Base-by-base conservation (phyloP, 2,113 vertebrate species). In the Pitta sordida region DNA sequence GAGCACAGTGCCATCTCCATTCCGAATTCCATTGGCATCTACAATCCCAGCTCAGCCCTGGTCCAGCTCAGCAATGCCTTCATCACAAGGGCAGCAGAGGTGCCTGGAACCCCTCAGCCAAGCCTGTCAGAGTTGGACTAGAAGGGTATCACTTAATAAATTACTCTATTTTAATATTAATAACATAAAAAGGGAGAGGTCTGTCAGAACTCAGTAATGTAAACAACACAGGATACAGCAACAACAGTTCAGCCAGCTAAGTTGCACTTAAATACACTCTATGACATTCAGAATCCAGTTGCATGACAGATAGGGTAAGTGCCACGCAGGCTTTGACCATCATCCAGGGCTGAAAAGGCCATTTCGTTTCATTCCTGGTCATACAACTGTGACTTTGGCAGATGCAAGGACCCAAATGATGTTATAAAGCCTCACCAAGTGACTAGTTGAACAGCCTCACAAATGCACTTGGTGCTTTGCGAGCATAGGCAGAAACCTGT, bases 1-100 rank as follows among this genome's bases (percentile, higher is more conserved):
- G 2, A 75, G 23, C 34, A 53, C 59, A 24, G 52, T 7, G 39
- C 32, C 75, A 41, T 7, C 71, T 71, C 77, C 79, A 64, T 10
- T 49, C 27, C 9, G 0, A 52, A 32, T 14, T 56, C 41, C 52
- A 16, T 12, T 9, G 26, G 67, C 29, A 26, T 21, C 53, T 9
- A 13, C 41, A 60, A 8, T 15, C 19, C 43, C 29, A 1, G 0
- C 7, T 22, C 11, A 2, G 39, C 55, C 73, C 76, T 23, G 6
- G 30, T 12, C 23, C 36, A 53, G 44, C 26, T 74, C 67, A 70
- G 44, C 11, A 7, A 7, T 29, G 59, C 37, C 63, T 67, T 52
- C 7, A 7, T 6, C 8, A 1, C 34, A 53, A 65, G 23, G 34
- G 26, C 37, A 69, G 58, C 4, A 6, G 19, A 73, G 11, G 13